These are phyloP conservation scores for Chrysolina oricalcia DNA, from an alignment of 2,888 invertebrate species.

Conservation along the genomic window DNA sequence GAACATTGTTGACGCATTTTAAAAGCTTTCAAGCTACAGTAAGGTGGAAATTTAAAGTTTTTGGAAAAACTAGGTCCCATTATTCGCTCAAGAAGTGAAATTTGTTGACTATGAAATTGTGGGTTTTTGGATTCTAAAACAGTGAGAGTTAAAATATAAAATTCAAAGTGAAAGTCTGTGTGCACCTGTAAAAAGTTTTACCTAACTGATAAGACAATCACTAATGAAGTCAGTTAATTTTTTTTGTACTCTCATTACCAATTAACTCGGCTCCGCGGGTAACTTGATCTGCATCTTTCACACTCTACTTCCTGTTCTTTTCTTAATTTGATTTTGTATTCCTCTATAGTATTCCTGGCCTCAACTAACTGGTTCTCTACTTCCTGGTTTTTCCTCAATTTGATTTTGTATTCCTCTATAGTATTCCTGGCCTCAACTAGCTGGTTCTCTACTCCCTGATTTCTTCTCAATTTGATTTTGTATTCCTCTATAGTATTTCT, in stretches of 20 bases:
- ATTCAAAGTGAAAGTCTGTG: too few species aligned
- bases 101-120: too few species aligned
- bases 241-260: background rate
- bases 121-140: too few species aligned
- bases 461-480: constrained; percentile 54
- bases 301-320: constrained; percentile 67
- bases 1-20: too few species aligned
- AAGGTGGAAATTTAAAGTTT: too few species aligned
- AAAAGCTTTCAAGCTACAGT: too few species aligned
- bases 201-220: background rate
- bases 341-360: constrained; percentile 66
- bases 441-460: constrained; percentile 59
- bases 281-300: constrained; percentile 67
- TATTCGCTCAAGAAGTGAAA: too few species aligned
- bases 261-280: constrained; percentile 60
- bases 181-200: background rate
- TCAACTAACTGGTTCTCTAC: constrained; percentile 67
- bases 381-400: constrained; percentile 49
- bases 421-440: constrained; percentile 66
- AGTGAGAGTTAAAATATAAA: too few species aligned
- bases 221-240: background rate
- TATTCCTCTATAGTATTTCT: constrained; percentile 67
- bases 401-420: constrained; percentile 68
- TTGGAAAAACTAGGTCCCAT: too few species aligned
- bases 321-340: constrained; percentile 64